Evolutionary conservation across 2,113 vertebrate species (phyloP), one percentile per base, ranked within the genome.

Genomic region (Odontophorus gujanensis): DNA sequence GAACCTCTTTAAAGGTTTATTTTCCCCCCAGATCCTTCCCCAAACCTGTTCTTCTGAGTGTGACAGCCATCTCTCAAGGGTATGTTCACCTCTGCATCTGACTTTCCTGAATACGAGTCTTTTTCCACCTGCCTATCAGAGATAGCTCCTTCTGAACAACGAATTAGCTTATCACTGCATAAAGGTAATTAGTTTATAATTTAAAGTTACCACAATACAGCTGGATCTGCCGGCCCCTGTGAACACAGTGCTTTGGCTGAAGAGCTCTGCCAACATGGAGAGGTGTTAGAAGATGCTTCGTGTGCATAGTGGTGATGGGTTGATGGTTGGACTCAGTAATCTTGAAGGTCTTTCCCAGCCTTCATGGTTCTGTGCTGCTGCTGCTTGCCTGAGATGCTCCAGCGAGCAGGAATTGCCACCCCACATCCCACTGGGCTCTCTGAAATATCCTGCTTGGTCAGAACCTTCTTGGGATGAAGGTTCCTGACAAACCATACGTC

Each of bases 401-500:
- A 79, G 1, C 0, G 3, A 48, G 38, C 30, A 67, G 63, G 53
- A 90, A 72, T 47, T 61, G 19, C 6, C 47, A 10, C 51, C 81
- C 68, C 36, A 5, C 0, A 0, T 45, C 48, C 72, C 19, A 9
- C 7, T 1, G 1, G 69, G 81, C 11, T 62, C 45, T 62, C 45
- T n/a, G 63, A 57, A 42, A 25, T 20, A 32, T 30, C 43, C n/a
- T 43, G 30, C 28, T 82, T 43, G 55, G 28, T 19, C 28, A 76
- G 58, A 28, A 68, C 3, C 62, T 42, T 71, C 18, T 26, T 38
- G 63, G 72, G 50, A 45, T 28, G 28, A 48, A 53, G 51, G 15
- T 3, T 86, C 45, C 55, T 1, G 1, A 42, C 30, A 43, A 85
- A 40, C 14, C 19, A 8, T 0, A 1, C 0, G 8, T 17, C 15